These are phyloP conservation scores for Scaptomyza caliginosa DNA, from an alignment of 2,888 invertebrate species.

Conservation along the genomic window DNA sequence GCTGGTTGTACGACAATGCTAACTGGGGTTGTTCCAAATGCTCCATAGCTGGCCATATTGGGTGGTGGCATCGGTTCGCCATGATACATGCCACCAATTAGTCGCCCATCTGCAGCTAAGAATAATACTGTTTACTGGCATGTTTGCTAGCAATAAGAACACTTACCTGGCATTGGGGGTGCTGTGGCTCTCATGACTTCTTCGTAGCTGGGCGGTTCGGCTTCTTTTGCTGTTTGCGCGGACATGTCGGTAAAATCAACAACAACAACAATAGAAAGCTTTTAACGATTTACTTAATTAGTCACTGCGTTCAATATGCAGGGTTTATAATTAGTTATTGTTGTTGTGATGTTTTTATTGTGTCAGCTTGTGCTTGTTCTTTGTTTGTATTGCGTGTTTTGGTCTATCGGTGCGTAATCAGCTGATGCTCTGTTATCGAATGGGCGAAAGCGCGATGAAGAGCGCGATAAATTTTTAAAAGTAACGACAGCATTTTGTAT, in stretches of 20 bases:
- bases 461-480: not conserved
- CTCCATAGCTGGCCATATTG: slow-evolving; percentile 79
- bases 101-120: slow-evolving; percentile 45
- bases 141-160: not conserved
- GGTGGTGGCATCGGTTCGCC: slow-evolving; percentile 63
- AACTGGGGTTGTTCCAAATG: slow-evolving; percentile 86
- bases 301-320: slow-evolving; percentile 23
- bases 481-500: not conserved
- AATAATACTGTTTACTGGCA: not conserved
- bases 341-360: slow-evolving; percentile 30
- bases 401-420: slow-evolving; percentile 44
- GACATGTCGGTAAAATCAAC: slow-evolving; percentile 37
- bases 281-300: slow-evolving; percentile 17
- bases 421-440: slow-evolving; percentile 45
- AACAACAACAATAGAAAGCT: not conserved
- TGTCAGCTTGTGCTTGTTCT: slow-evolving; percentile 26
- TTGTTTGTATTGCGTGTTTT: slow-evolving; percentile 30
- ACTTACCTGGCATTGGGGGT: slow-evolving; percentile 44
- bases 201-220: slow-evolving; percentile 86
- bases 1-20: slow-evolving; percentile 85
- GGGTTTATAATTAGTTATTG: slow-evolving; percentile 22
- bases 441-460: not conserved
- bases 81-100: slow-evolving; percentile 64
- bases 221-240: slow-evolving; percentile 57
- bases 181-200: slow-evolving; percentile 77